Evolutionary conservation across 2,113 vertebrate species (phyloP), one percentile per base, ranked within the genome.

Genomic region (Cottus gobio): DNA sequence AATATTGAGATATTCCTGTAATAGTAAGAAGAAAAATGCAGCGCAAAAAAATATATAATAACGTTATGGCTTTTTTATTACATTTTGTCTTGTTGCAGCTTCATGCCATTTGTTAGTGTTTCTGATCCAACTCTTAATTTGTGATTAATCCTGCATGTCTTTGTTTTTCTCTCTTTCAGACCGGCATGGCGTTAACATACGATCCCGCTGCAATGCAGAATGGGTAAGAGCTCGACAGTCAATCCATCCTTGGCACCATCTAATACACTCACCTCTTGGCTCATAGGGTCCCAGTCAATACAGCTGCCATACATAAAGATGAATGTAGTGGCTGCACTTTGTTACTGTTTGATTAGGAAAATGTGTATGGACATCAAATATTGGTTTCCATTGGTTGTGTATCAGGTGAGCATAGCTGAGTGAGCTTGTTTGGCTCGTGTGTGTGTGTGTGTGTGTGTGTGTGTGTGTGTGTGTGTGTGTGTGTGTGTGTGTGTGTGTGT

Each of bases 161-260:
- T 64, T 87, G 68, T 73, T 91, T 90, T 37, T 57, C 75, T 90
- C 85, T 92, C 88, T 86, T 95, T 64, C 95, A 99, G 98, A 96
- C 96, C 93, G 97, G 97, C 91, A 97, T 99, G 97, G 96, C 97
- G 93, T 94, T 99, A 95, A 97, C 98, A 87, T 98, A 99, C 2
- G 97, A 99, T 89, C 97, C 97, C 73, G 95, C 97, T 89, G 96
- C 97, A 94, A 96, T 99, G 95, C 98, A 98, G 95, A 99, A 99
- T 82, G 98, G 97, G 98, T 99, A 96, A 97, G 97, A 92, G 62
- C 54, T 44, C 28, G 30, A 75, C 30, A 5, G 30, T 75, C 85
- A 57, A 77, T 88, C 74, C 79, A 71, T 87, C 77, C 72, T 71
- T 89, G 77, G 83, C 87, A 84, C 73, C 79, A 28, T 16, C 62